Percentiles rank a stretch among this genome's conserved stretches.
Conservation (phyloP, 2,113 vertebrate species). For the Entelurus aequoreus region DNA sequence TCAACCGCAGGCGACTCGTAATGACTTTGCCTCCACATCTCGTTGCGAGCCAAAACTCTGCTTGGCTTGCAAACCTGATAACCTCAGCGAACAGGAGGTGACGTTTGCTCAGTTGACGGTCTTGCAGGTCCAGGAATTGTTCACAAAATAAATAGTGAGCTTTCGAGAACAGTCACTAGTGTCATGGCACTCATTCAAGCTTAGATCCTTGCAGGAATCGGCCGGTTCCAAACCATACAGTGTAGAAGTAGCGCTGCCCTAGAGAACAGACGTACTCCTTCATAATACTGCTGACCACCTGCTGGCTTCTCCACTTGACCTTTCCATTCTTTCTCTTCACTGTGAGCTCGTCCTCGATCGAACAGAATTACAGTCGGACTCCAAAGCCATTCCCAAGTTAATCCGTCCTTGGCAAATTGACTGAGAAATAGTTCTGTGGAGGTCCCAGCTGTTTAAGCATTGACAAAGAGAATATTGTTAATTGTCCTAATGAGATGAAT, state of each 20-base stretch:
- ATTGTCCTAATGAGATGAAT: background rate
- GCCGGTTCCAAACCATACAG: too few relatives aligned
- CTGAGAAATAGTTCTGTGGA: background rate
- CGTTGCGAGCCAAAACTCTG: slow-evolving; percentile 8
- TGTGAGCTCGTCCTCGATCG: background rate
- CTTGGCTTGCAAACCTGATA: slow-evolving; percentile 8
- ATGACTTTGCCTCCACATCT: slow-evolving; percentile 28
- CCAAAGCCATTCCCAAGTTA: background rate
- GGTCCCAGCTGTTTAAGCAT: background rate
- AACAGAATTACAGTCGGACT: background rate
- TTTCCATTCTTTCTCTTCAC: background rate
- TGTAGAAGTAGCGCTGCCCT: background rate
- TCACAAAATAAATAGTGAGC: too few relatives aligned
- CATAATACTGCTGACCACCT: background rate
- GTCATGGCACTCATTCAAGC: too few relatives aligned
- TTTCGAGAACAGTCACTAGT: too few relatives aligned
- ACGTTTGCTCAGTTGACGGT: slow-evolving; percentile 8
- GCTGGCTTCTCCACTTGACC: background rate
- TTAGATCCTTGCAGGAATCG: too few relatives aligned
- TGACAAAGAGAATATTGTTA: background rate
- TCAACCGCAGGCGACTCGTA: slow-evolving; percentile 15
- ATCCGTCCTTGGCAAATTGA: background rate
- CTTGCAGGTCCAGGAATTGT: too few relatives aligned
- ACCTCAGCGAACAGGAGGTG: slow-evolving; percentile 5
- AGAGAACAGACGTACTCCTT: background rate